These are phyloP conservation scores for Arctocebus calabarensis DNA, from an alignment of 2,797 vertebrate species.

Conservation along the genomic window DNA sequence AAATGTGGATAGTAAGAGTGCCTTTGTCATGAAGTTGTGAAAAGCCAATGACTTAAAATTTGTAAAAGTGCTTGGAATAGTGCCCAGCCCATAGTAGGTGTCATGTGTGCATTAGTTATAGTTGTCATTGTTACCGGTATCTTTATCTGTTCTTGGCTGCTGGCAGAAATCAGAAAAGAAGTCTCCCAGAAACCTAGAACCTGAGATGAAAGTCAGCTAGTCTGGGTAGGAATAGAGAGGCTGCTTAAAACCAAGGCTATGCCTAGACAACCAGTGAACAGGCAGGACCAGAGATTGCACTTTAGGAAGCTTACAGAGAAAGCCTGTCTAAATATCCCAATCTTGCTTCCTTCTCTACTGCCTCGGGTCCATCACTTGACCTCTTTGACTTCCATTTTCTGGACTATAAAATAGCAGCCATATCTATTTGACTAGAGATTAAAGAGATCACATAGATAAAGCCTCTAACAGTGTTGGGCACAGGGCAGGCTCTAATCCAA, in stretches of 20 bases:
- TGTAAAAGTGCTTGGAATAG: not conserved
- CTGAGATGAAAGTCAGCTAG: not conserved
- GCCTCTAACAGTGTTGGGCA: not conserved
- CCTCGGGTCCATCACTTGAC: not conserved
- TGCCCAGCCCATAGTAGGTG: not conserved
- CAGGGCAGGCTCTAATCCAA: not conserved
- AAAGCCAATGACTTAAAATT: not conserved
- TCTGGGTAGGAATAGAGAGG: not conserved
- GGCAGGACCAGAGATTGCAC: not conserved
- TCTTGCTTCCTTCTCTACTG: not conserved
- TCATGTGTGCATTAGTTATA: rapidly evolving
- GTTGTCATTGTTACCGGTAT: not conserved
- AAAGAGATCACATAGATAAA: not conserved
- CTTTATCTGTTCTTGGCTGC: not conserved
- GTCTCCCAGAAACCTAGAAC: not conserved
- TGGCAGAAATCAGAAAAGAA: not conserved
- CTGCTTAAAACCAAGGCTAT: not conserved
- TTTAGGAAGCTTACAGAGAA: not conserved
- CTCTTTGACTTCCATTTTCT: slow-evolving; percentile 2
- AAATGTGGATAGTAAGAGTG: not conserved
- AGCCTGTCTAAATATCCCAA: not conserved
- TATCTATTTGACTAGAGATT: not conserved
- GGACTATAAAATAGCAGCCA: not conserved
- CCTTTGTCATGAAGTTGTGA: not conserved
- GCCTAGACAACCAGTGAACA: not conserved